A percentile compares a stretch with the other conserved stretches of the same genome.
Evolutionary conservation across 2,797 vertebrate species (phyloP).

Genomic region (Pipistrellus pipistrellus): DNA sequence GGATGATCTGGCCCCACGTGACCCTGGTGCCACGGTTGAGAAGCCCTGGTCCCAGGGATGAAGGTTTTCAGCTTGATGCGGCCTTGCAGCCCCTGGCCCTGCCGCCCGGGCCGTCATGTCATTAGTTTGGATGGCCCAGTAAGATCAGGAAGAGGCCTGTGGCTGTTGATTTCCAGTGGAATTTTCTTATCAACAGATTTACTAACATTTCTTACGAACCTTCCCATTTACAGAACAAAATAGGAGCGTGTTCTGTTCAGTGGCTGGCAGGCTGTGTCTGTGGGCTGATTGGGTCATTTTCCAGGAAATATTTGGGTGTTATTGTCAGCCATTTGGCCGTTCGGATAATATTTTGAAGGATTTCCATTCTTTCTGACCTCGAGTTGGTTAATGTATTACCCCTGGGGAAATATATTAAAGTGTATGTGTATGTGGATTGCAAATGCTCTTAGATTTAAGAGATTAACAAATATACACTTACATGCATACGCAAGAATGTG

Average conservation of each 20-base stretch:
- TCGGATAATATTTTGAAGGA: not conserved
- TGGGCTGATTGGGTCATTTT: slow-evolving; percentile 6
- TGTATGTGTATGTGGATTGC: not conserved
- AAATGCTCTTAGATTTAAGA: not conserved
- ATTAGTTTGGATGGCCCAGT: not conserved
- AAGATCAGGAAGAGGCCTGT: not conserved
- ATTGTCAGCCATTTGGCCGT: not conserved
- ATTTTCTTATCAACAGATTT: slow-evolving; percentile 17
- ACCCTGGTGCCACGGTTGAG: not conserved
- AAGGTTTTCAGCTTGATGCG: not conserved
- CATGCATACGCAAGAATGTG: not conserved
- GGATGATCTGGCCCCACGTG: not conserved
- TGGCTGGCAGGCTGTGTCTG: not conserved
- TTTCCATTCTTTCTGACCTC: slow-evolving; percentile 2
- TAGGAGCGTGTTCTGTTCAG: not conserved
- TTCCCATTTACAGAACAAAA: not conserved
- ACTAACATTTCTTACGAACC: not conserved
- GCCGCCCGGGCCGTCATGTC: too few species aligned
- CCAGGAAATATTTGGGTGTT: not conserved
- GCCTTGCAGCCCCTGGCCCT: not conserved
- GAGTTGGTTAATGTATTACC: not conserved
- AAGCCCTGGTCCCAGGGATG: not conserved
- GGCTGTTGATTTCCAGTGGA: not conserved
- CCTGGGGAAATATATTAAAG: not conserved
- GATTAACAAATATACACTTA: not conserved